phyloP scores from a whole-genome alignment of 2,888 invertebrate genomes.

The Cyclophora albipunctata region DNA sequence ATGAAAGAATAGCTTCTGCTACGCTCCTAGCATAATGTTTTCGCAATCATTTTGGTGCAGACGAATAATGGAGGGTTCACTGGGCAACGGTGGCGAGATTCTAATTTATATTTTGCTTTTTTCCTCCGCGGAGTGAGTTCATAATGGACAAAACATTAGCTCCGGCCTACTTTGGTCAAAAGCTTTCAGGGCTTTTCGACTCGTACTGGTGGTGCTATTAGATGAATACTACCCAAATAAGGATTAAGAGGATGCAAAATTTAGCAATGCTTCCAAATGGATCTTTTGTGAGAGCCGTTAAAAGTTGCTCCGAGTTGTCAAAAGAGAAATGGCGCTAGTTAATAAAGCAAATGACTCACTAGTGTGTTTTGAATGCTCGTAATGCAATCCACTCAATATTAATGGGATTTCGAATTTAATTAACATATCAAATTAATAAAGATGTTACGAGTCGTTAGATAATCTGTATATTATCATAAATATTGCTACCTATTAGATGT shows the following conservation, averaged over 20 bases:
- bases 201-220: slow-evolving; percentile 44
- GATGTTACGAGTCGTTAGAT: too few species aligned
- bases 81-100: slow-evolving; percentile 27
- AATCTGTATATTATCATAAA: too few species aligned
- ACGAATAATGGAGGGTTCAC: slow-evolving; percentile 28
- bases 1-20: slow-evolving; percentile 12
- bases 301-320: background rate
- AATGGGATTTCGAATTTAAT: too few species aligned
- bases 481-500: too few species aligned
- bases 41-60: slow-evolving; percentile 23
- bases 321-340: too few species aligned
- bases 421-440: too few species aligned
- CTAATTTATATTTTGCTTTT: slow-evolving; percentile 58
- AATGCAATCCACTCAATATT: too few species aligned
- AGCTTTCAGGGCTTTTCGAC: slow-evolving; percentile 60
- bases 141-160: slow-evolving; percentile 70
- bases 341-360: background rate
- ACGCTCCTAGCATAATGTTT: slow-evolving; percentile 17
- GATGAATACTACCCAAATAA: slow-evolving; percentile 22
- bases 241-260: slow-evolving; percentile 24
- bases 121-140: slow-evolving; percentile 38
- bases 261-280: slow-evolving; percentile 6
- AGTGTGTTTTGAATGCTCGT: too few species aligned
- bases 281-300: slow-evolving; percentile 1
- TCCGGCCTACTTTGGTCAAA: slow-evolving; percentile 52